Evolutionary conservation across 2,888 invertebrate species (phyloP).

Genomic region (Watsonalla cultraria): DNA sequence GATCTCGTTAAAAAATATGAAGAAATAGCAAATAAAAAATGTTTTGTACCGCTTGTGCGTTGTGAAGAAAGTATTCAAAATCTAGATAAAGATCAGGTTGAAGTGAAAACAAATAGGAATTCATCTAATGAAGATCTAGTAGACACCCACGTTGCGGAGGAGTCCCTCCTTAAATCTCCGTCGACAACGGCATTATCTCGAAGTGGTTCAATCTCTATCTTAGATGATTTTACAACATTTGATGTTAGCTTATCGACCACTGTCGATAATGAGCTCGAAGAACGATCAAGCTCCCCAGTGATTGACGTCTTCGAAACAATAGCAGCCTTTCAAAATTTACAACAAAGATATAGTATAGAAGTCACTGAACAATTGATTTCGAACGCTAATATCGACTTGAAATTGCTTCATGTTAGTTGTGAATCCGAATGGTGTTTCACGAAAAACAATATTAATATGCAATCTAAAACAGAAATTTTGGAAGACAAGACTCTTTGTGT

Average conservation of each 20-base stretch:
- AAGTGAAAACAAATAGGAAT: not conserved
- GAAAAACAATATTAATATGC: not conserved
- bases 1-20: constrained; percentile 35
- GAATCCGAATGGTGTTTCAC: not conserved
- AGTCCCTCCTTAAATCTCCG: not conserved
- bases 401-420: not conserved
- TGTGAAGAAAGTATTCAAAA: constrained; percentile 31
- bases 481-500: not conserved
- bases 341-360: not conserved
- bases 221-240: constrained; percentile 22
- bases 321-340: constrained; percentile 15
- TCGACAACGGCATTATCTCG: constrained; percentile 14
- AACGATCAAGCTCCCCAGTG: constrained; percentile 40
- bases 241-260: constrained; percentile 4
- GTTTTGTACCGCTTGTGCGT: constrained; percentile 39
- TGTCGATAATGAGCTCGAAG: constrained; percentile 4
- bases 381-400: not conserved
- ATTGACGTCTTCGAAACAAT: constrained; percentile 42
- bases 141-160: too few relatives aligned
- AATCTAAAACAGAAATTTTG: not conserved
- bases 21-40: constrained; percentile 28
- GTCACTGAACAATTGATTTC: not conserved
- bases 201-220: constrained; percentile 33
- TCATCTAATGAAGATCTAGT: not conserved
- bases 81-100: not conserved